These are phyloP conservation scores for Gadus chalcogrammus DNA, from an alignment of 2,113 vertebrate species.

Conservation along the genomic window DNA sequence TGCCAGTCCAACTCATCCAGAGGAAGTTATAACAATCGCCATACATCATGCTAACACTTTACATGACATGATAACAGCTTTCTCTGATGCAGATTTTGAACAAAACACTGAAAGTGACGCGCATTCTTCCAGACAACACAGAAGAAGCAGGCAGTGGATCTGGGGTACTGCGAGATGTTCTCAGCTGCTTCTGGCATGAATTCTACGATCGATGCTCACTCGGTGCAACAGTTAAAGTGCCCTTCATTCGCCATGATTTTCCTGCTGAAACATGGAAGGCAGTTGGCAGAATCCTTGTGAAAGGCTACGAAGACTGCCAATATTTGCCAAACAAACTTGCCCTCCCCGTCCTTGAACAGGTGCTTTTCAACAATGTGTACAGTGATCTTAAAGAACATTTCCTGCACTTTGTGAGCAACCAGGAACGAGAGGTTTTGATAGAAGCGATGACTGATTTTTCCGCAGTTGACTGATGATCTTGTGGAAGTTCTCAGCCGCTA, in stretches of 20 bases:
- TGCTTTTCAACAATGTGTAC: conserved; percentile 19
- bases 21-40: no score
- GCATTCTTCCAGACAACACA: no score
- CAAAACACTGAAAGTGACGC: no score
- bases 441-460: neutral
- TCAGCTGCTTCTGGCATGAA: no score
- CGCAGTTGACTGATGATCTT: conserved; percentile 30
- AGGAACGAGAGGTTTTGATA: conserved; percentile 25
- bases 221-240: no score
- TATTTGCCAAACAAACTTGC: conserved; percentile 32
- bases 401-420: conserved; percentile 26
- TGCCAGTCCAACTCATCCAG: no score
- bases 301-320: conserved; percentile 28
- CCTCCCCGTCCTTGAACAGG: conserved; percentile 24
- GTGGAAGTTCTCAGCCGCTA: conserved; percentile 27
- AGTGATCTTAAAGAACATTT: conserved; percentile 27
- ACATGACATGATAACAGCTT: no score
- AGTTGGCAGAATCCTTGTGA: conserved; percentile 28
- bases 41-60: no score
- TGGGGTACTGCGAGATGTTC: no score
- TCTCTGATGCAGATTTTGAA: no score
- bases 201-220: no score
- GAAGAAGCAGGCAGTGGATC: no score
- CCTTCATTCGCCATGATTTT: conserved; percentile 22
- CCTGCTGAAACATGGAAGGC: conserved; percentile 32